phyloP scores from a whole-genome alignment of 2,113 vertebrate genomes.

The Redunca redunca region DNA sequence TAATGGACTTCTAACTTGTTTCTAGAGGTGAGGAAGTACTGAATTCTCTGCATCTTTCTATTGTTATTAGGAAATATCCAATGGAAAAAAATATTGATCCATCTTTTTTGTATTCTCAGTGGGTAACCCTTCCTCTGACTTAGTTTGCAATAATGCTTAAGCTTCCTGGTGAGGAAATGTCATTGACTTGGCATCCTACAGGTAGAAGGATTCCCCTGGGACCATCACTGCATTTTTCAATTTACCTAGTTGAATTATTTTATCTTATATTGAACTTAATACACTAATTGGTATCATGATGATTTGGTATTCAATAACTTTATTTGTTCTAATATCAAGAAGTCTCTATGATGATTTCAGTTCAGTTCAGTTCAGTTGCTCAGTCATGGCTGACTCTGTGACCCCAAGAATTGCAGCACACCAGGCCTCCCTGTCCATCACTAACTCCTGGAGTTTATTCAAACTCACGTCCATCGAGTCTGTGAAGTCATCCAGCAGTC shows the following conservation, averaged over 20 bases:
- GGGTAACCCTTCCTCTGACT: neutral
- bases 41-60: neutral
- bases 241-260: neutral
- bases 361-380: no score
- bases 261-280: neutral
- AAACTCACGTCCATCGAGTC: no score
- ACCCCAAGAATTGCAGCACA: accelerated
- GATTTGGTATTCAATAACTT: neutral
- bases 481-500: no score
- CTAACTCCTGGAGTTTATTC: no score
- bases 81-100: slow-evolving; percentile 13
- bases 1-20: neutral
- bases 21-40: neutral
- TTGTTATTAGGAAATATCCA: slow-evolving; percentile 28
- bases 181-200: neutral
- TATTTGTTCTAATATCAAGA: neutral
- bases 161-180: slow-evolving; percentile 31
- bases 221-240: neutral
- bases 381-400: accelerated
- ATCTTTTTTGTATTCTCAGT: slow-evolving; percentile 36
- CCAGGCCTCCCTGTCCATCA: no score
- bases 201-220: neutral
- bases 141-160: neutral
- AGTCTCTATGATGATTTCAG: neutral
- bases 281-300: neutral